phyloP scores from a whole-genome alignment of 2,888 invertebrate genomes.

The Brachyptera risi region DNA sequence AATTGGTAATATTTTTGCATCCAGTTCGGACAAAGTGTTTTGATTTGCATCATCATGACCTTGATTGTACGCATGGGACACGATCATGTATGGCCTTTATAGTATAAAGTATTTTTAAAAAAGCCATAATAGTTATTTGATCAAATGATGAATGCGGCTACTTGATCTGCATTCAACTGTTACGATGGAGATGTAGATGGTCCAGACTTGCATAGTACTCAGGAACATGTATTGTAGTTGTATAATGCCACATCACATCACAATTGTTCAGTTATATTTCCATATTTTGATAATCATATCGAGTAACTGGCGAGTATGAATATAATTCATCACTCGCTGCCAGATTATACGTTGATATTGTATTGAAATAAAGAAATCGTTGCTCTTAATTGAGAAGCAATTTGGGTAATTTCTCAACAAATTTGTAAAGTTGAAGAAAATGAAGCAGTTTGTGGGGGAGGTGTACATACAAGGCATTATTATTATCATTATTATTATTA shows the following conservation, averaged over 20 bases:
- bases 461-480: background rate
- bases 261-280: background rate
- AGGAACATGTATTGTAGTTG: background rate
- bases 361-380: slow-evolving; percentile 18
- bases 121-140: too few relatives aligned
- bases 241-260: background rate
- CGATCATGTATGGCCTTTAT: too few relatives aligned
- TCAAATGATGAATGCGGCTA: background rate
- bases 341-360: slow-evolving; percentile 2
- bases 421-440: background rate
- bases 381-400: too few relatives aligned
- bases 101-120: too few relatives aligned
- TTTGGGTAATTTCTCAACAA: too few relatives aligned
- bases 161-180: background rate
- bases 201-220: too few relatives aligned
- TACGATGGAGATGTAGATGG: background rate
- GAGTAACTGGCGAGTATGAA: background rate
- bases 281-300: slow-evolving; percentile 17
- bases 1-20: too few relatives aligned
- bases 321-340: background rate
- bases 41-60: too few relatives aligned
- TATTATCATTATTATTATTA: background rate
- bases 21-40: too few relatives aligned
- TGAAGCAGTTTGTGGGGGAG: background rate
- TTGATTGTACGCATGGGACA: too few relatives aligned